Conservation (phyloP, 2,797 vertebrate species). For the Hemitrygon akajei region DNA sequence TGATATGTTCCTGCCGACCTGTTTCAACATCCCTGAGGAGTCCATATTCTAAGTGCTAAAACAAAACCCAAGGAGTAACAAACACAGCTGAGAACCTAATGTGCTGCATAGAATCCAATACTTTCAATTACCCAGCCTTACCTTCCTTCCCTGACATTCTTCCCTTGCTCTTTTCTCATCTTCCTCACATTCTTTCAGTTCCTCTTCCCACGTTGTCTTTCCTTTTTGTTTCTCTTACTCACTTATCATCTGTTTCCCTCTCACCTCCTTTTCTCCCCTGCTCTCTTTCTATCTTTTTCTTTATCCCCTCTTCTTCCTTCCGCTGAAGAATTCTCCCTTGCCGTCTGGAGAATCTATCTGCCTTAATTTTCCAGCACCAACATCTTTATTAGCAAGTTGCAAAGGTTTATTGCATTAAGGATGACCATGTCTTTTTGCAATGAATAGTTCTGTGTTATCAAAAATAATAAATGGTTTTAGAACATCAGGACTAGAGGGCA, state of each 20-base stretch:
- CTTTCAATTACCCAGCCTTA: background rate
- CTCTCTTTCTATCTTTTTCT: too few relatives aligned
- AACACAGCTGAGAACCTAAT: background rate
- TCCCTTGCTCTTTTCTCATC: conserved; percentile 10
- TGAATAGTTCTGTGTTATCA: background rate
- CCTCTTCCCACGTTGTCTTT: too few relatives aligned
- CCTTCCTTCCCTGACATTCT: conserved; percentile 32
- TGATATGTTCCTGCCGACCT: background rate
- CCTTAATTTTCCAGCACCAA: background rate
- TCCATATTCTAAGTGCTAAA: background rate
- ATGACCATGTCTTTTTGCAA: background rate
- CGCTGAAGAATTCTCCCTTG: background rate
- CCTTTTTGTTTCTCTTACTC: background rate
- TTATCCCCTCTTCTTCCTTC: too few relatives aligned
- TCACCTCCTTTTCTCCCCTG: background rate
- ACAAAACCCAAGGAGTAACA: background rate
- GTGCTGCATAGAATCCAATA: background rate
- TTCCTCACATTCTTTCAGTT: background rate
- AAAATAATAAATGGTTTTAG: background rate
- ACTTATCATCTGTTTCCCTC: background rate
- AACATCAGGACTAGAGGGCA: too few relatives aligned
- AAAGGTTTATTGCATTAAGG: background rate
- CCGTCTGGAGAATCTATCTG: too few relatives aligned
- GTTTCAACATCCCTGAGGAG: background rate
- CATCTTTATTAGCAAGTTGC: background rate